Percentiles rank a stretch among this genome's conserved stretches.
These are phyloP conservation scores for Brachyhypopomus gauderio DNA, from an alignment of 2,113 vertebrate genomes.

Conservation along the genomic window DNA sequence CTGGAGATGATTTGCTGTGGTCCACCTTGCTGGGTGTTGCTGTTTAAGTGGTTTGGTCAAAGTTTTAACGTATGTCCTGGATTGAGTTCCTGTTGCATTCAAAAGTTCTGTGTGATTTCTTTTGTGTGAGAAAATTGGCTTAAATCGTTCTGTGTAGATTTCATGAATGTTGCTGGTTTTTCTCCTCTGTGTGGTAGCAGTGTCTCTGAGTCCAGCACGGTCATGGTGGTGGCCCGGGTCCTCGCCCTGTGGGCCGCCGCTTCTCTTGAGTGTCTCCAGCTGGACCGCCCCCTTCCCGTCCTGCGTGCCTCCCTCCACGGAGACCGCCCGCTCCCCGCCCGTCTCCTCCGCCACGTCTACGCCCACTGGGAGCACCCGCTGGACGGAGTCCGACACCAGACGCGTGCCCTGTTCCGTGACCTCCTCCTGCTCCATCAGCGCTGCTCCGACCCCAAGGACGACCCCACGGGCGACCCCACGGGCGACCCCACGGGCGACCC, in stretches of 20 bases:
- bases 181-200: slow-evolving; percentile 63
- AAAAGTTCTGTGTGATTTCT: not conserved
- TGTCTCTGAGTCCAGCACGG: slow-evolving; percentile 86
- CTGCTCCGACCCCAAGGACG: slow-evolving; percentile 49
- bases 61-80: too few species aligned
- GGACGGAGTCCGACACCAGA: slow-evolving; percentile 91
- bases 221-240: slow-evolving; percentile 84
- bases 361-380: slow-evolving; percentile 95
- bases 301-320: slow-evolving; percentile 76
- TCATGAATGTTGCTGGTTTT: not conserved
- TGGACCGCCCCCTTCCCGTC: slow-evolving; percentile 58
- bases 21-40: too few species aligned
- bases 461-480: slow-evolving; percentile 58
- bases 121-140: too few species aligned
- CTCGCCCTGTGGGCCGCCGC: slow-evolving; percentile 86
- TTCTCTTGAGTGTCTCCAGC: slow-evolving; percentile 78
- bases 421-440: slow-evolving; percentile 82
- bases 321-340: slow-evolving; percentile 68
- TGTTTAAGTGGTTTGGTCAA: too few species aligned
- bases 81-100: not conserved
- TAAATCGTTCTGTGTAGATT: too few species aligned
- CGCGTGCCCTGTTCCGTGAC: slow-evolving; percentile 86
- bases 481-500: slow-evolving; percentile 62
- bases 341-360: slow-evolving; percentile 87
- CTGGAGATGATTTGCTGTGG: too few species aligned